Percentiles rank a stretch among this genome's conserved stretches.
phyloP scores from a whole-genome alignment of 37 sponge, comb jelly and placozoan genomes.

The Eunapius fragilis region DNA sequence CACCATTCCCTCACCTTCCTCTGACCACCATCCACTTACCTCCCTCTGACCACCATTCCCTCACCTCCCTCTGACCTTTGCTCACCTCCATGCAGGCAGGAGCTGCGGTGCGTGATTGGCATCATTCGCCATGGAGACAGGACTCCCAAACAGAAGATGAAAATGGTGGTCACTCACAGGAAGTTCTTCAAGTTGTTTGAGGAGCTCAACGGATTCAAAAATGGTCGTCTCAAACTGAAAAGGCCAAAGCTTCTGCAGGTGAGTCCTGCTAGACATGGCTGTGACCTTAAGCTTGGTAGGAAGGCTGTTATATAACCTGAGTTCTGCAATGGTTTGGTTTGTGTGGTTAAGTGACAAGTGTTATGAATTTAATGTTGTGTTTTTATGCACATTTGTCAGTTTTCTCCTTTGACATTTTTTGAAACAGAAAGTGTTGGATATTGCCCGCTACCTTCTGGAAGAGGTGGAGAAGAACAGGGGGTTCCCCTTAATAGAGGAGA shows the following conservation, averaged over 20 bases:
- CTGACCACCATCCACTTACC: too few relatives aligned
- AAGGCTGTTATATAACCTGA: too few relatives aligned
- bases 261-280: neutral
- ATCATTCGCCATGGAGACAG: constrained; percentile 94
- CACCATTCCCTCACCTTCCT: too few relatives aligned
- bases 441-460: constrained; percentile 70
- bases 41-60: too few relatives aligned
- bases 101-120: constrained; percentile 90
- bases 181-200: constrained; percentile 71
- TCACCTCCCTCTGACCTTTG: too few relatives aligned
- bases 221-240: constrained; percentile 77
- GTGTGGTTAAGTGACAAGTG: too few relatives aligned
- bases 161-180: constrained; percentile 82
- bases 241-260: constrained; percentile 86
- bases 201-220: constrained; percentile 60
- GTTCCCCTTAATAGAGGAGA: constrained; percentile 34
- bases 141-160: constrained; percentile 97
- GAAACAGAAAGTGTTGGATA: constrained; percentile 76
- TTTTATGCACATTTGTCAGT: too few relatives aligned
- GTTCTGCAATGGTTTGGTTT: too few relatives aligned
- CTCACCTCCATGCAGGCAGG: too few relatives aligned
- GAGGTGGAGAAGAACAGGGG: constrained; percentile 16
- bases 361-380: too few relatives aligned
- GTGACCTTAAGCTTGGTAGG: neutral
- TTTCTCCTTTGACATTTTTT: neutral